Evolutionary conservation across 35 echinoderm and acorn worm species (phyloP).

Genomic region (Diadema setosum): DNA sequence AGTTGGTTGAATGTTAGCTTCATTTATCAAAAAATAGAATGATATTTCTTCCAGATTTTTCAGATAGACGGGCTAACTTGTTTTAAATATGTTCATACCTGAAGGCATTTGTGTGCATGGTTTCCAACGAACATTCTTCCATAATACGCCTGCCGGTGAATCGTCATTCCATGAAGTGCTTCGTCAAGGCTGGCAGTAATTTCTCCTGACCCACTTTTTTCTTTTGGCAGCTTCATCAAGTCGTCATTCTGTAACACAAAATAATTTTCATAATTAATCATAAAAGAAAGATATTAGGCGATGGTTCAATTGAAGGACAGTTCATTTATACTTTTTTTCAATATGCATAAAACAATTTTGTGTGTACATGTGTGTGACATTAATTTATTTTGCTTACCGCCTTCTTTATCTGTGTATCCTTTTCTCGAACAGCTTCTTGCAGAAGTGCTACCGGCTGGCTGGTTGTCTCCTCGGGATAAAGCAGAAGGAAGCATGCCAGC

Average conservation of each 20-base stretch:
- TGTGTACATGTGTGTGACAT: no score
- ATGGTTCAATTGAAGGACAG: not conserved
- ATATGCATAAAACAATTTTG: not conserved
- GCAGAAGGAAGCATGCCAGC: not conserved
- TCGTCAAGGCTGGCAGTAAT: not conserved
- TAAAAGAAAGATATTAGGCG: not conserved
- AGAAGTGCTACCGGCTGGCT: not conserved
- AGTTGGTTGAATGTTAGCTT: not conserved
- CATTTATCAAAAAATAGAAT: not conserved
- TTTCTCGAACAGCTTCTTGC: not conserved
- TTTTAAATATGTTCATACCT: not conserved
- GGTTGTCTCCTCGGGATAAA: not conserved
- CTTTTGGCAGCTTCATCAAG: not conserved
- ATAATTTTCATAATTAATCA: not conserved
- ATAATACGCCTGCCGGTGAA: not conserved
- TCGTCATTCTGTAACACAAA: not conserved
- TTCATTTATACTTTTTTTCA: not conserved
- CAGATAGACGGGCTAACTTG: not conserved
- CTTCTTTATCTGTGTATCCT: not conserved
- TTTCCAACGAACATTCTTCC: not conserved
- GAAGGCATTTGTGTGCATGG: not conserved
- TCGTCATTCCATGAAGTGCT: not conserved
- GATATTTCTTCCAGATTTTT: not conserved
- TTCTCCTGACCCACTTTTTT: not conserved
- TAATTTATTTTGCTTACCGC: no score